Evolutionary conservation across 2,888 invertebrate genomes (phyloP).

Genomic region (Erannis defoliaria): DNA sequence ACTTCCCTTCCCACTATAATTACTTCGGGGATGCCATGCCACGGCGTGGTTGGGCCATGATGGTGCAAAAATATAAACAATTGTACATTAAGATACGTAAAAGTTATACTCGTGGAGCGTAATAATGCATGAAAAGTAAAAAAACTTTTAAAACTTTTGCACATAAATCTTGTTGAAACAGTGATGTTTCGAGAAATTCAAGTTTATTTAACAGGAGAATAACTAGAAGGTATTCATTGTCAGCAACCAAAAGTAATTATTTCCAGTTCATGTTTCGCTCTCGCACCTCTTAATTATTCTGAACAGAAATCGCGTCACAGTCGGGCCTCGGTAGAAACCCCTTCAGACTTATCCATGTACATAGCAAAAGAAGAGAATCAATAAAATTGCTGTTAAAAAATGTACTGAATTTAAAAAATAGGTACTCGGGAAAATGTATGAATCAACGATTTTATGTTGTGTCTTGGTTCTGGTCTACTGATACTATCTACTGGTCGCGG

Average conservation of each 20-base stretch:
- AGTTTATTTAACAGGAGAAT: constrained; percentile 16
- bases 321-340: constrained; percentile 4
- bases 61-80: too few relatives aligned
- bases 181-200: constrained; percentile 5
- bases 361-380: not conserved
- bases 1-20: too few relatives aligned
- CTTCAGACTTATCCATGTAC: constrained; percentile 1
- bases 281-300: constrained; percentile 29
- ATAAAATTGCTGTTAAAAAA: not conserved
- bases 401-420: too few relatives aligned
- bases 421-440: too few relatives aligned
- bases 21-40: not conserved
- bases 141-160: not conserved
- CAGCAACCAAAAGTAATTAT: constrained; percentile 26
- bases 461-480: too few relatives aligned
- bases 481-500: too few relatives aligned
- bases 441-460: too few relatives aligned
- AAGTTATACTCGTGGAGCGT: not conserved
- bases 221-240: constrained; percentile 21
- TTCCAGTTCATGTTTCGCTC: constrained; percentile 14
- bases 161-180: constrained; percentile 8
- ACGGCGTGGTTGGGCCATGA: too few relatives aligned
- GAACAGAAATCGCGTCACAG: constrained; percentile 24
- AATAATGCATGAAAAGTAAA: too few relatives aligned
- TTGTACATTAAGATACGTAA: not conserved